Evolutionary conservation across 2,888 invertebrate species (phyloP), one percentile per base, ranked within the genome.

Genomic region (Hypolimnas misippus): DNA sequence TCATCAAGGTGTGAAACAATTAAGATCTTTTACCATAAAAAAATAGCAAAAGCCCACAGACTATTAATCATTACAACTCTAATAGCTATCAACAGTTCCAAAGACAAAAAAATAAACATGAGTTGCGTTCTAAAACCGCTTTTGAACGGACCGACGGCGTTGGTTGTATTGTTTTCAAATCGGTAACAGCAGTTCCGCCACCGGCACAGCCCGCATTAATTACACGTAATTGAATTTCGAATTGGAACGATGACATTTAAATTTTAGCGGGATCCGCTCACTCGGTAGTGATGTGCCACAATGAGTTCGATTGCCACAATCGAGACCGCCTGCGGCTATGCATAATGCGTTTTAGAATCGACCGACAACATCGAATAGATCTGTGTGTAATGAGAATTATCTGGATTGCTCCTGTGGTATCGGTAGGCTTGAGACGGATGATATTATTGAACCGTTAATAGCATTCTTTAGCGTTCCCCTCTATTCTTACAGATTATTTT

Each of bases 181-280:
- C 83, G 79, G 82, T 84, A 84, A 83, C 83, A 86, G 81, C 83
- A 86, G 81, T 79, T 79, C 81, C 86, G 90, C 87, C 86, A 87
- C 86, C 84, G 87, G 78, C 84, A 80, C 83, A 83, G 83, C 77
- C 81, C 83, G 86, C 84, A 89, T 92, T 93, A 93, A 93, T 93
- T 93, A 93, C 92, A 89, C 81, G 87, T 93, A 93, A 93, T 93
- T 93, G 93, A 93, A 93, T 93, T 93, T 93, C 91, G 93, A 93
- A 93, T 93, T 93, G 93, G 93, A 88, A 93, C 89, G 93, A 93
- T 93, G 93, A 93, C 93, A 93, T 91, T 93, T 90, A 87, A 87
- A 84, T 93, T 93, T 93, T 92, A 82, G 86, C 89, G 88, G 85
- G 84, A 83, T 78, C 75, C 76, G 74, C 69, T 73, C 73, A 70